A percentile compares a stretch with the other conserved stretches of the same genome.
Conservation (phyloP, 2,797 vertebrate species). For the Schizopygopsis pylzovi region DNA sequence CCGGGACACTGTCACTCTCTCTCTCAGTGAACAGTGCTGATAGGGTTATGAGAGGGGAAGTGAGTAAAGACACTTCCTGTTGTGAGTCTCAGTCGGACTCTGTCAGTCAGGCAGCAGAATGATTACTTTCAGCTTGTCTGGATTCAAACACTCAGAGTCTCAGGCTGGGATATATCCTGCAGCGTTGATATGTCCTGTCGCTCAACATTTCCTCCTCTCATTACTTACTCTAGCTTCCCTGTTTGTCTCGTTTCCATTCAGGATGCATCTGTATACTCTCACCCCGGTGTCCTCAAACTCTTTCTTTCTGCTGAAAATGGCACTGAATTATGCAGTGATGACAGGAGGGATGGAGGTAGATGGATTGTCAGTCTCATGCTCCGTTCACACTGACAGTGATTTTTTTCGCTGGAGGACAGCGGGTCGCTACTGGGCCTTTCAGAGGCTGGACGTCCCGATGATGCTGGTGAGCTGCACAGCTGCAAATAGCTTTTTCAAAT, state of each 20-base stretch:
- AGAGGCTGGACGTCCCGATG: neutral
- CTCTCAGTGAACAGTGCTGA: neutral
- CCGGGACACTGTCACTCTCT: neutral
- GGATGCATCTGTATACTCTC: conserved; percentile 34
- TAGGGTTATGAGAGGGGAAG: conserved; percentile 21
- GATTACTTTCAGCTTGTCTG: conserved; percentile 15
- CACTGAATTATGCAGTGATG: conserved; percentile 33
- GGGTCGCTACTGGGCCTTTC: neutral
- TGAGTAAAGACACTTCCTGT: conserved; percentile 35
- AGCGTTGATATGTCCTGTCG: conserved; percentile 28
- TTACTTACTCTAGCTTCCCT: conserved; percentile 12
- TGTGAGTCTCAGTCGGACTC: conserved; percentile 5
- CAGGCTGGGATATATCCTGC: conserved; percentile 28
- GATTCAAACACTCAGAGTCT: conserved; percentile 11
- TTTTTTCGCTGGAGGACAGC: neutral
- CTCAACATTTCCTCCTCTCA: conserved; percentile 24
- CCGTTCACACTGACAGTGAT: conserved; percentile 11
- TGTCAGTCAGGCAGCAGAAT: conserved; percentile 16
- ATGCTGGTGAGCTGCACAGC: neutral
- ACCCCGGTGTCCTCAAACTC: neutral
- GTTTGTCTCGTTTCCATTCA: conserved; percentile 15
- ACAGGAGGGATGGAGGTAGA: conserved; percentile 21
- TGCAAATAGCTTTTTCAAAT: neutral
- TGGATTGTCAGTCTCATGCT: conserved; percentile 16
- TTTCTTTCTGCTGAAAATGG: conserved; percentile 16